phyloP scores from a whole-genome alignment of 2,888 invertebrate species.

The Clivina fossor region DNA sequence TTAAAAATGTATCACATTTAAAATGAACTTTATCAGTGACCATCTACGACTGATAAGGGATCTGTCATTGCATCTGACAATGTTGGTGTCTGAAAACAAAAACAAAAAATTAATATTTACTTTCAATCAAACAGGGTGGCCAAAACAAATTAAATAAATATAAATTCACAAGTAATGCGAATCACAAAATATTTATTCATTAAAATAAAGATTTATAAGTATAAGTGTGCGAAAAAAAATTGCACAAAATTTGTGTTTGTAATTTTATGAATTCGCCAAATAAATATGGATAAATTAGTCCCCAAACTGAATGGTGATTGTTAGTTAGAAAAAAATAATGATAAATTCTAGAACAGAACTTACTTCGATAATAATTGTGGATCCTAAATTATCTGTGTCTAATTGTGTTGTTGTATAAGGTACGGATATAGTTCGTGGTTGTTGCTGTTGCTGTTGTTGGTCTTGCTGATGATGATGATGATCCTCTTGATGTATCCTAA shows the following conservation, averaged over 20 bases:
- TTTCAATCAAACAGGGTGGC: neutral
- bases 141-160: neutral
- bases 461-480: constrained; percentile 41
- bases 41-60: constrained; percentile 32
- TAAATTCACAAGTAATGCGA: too few relatives aligned
- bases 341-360: constrained; percentile 24
- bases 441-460: constrained; percentile 46
- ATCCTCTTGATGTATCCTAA: too few relatives aligned
- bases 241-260: too few relatives aligned
- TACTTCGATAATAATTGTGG: constrained; percentile 52
- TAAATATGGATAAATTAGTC: too few relatives aligned
- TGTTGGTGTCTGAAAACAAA: constrained; percentile 22
- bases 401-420: constrained; percentile 42
- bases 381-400: constrained; percentile 46
- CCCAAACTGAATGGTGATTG: neutral
- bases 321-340: neutral
- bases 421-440: constrained; percentile 48
- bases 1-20: constrained; percentile 25
- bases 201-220: too few relatives aligned
- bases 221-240: too few relatives aligned
- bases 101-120: constrained; percentile 1
- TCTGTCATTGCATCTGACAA: constrained; percentile 31
- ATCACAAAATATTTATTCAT: too few relatives aligned
- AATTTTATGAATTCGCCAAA: too few relatives aligned
- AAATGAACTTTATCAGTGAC: constrained; percentile 27